Evolutionary conservation across 2,113 vertebrate genomes (phyloP).

Genomic region (Macquaria ambigua): DNA sequence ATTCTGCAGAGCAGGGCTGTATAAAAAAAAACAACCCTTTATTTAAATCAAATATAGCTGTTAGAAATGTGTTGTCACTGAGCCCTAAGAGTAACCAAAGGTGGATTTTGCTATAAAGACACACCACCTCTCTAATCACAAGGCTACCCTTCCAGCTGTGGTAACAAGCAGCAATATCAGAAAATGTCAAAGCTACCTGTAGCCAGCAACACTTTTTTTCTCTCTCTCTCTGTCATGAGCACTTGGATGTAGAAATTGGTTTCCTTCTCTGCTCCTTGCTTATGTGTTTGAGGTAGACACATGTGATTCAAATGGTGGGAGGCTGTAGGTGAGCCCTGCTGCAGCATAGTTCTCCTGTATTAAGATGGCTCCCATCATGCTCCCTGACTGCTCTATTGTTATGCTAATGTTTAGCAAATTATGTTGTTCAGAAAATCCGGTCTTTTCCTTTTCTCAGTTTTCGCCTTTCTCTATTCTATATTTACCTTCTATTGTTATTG

Average conservation of each 20-base stretch:
- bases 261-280: not conserved
- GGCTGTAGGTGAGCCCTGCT: constrained; percentile 24
- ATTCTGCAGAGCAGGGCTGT: not conserved
- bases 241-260: constrained; percentile 29
- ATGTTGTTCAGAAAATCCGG: constrained; percentile 60
- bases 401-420: constrained; percentile 67
- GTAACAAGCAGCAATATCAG: not conserved
- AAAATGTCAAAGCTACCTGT: constrained; percentile 20
- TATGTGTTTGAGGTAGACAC: constrained; percentile 7
- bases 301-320: constrained; percentile 33
- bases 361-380: constrained; percentile 32
- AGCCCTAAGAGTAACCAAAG: not conserved
- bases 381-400: constrained; percentile 58
- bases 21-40: no score
- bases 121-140: not conserved
- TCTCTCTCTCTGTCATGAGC: not conserved
- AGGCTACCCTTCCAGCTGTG: not conserved
- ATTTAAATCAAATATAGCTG: not conserved
- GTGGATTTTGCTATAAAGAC: not conserved
- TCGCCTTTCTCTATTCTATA: constrained; percentile 45
- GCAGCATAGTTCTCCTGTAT: constrained; percentile 20
- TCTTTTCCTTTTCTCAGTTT: constrained; percentile 52
- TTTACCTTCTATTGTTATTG: constrained; percentile 64
- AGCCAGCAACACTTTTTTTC: not conserved
- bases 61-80: not conserved